Evolutionary conservation across 64 coral and sea anemone species (phyloP), one percentile per base, ranked within the genome.

Genomic region (Montipora sp.): DNA sequence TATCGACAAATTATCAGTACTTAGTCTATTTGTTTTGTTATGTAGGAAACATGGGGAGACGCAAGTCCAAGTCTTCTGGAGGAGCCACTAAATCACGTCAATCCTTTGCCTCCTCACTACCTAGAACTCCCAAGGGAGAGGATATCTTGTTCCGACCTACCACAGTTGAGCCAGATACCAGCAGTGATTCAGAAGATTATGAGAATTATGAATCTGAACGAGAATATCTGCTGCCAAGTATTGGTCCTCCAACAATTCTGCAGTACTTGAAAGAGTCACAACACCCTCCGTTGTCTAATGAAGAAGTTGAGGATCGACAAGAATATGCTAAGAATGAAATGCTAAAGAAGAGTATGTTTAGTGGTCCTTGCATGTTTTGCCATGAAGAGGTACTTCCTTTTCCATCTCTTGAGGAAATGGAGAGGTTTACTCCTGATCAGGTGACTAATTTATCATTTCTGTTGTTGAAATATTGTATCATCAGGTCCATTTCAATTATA

Each of bases 251-350:
- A 22, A 83, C 95, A 23, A 99, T 99, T 23, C 86, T 99, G 18
- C 98, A 99, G 74, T 99, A 99, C 51, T 80, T 96, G n/a, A 99
- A 99, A 47, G 98, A 99, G 61, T 99, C 98, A 1, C 90, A 94
- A 16, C 89, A 99, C 48, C 98, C 98, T 36, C 94, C 94, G 11
- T 60, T 99, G 16, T 57, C 82, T 11, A 94, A 96, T 45, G 89
- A 90, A 5, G 75, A 92, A 49, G 77, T 88, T 43, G 58, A 80
- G 3, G 61, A 87, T n/a, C 77, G 78, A 50, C 44, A 87, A 20
- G 90, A 87, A 73, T 14, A 44, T 2, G 14, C 60, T 14, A 83
- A 63, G 16, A 71, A 76, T 63, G 94, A 95, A 57, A 78, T 85
- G 46, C 76, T 95, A 8, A 90, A 81, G 51, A 90, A 51, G 7